Evolutionary conservation across 1,140 invertebrate genomes (phyloP).

Genomic region (Drosophila novamexicana): DNA sequence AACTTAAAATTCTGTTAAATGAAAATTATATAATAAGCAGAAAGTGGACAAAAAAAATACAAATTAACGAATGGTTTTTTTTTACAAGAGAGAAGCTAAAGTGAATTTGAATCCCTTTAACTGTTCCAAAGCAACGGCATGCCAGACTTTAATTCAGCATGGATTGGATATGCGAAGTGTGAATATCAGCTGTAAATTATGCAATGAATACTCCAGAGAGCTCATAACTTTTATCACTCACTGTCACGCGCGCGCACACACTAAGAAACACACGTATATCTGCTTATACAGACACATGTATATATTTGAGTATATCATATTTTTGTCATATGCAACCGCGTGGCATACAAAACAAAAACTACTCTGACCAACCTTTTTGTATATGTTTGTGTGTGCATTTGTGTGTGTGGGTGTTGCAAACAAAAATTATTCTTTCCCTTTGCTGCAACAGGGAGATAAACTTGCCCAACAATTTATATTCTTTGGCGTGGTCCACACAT

Average conservation of each 20-base stretch:
- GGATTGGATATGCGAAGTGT: not conserved
- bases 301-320: constrained; percentile 40
- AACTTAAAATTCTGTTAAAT: too few species aligned
- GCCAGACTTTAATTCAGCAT: too few species aligned
- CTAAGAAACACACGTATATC: not conserved
- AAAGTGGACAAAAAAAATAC: too few species aligned
- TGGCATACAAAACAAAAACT: constrained; percentile 9
- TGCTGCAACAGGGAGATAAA: constrained; percentile 46
- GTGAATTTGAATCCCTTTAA: too few species aligned
- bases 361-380: constrained; percentile 12
- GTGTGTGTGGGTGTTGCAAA: not conserved
- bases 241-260: constrained; percentile 54
- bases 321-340: constrained; percentile 19
- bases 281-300: constrained; percentile 20
- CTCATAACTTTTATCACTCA: constrained; percentile 79
- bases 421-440: constrained; percentile 30
- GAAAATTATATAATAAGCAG: too few species aligned
- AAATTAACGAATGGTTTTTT: too few species aligned
- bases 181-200: constrained; percentile 45
- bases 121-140: too few species aligned
- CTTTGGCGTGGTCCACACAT: constrained; percentile 17
- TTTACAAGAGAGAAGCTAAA: too few species aligned
- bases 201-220: constrained; percentile 53
- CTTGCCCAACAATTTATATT: constrained; percentile 48
- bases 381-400: not conserved